phyloP scores from a whole-genome alignment of 2,797 vertebrate species.

The Smutsia temminckii region DNA sequence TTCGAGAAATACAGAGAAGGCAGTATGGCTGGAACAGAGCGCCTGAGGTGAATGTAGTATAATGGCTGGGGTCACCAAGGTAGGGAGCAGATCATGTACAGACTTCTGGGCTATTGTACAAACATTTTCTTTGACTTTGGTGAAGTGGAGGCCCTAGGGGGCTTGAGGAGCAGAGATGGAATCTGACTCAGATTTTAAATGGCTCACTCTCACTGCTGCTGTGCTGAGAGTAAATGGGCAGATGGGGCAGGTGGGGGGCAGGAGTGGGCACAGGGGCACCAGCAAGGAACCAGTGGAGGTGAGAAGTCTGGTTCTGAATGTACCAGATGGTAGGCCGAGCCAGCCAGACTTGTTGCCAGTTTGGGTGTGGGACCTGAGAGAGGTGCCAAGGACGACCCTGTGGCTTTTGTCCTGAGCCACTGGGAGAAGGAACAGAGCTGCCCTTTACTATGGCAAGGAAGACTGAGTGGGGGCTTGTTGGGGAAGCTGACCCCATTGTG shows the following conservation, averaged over 20 bases:
- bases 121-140: background rate
- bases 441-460: background rate
- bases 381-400: background rate
- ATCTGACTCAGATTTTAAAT: background rate
- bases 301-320: background rate
- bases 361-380: fast-evolving
- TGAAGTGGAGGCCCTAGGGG: background rate
- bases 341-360: fast-evolving
- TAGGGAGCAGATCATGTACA: fast-evolving
- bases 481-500: fast-evolving
- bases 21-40: background rate
- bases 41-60: background rate
- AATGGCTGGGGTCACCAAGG: no score
- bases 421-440: background rate
- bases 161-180: background rate
- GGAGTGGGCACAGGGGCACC: background rate
- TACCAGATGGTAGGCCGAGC: no score
- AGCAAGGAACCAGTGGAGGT: fast-evolving
- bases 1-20: background rate
- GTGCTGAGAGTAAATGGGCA: no score
- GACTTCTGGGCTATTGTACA: background rate
- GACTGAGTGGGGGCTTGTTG: no score
- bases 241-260: no score
- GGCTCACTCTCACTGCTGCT: background rate
- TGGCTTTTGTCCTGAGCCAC: background rate